Conservation (phyloP, 2,113 vertebrate species). For the Atherinomorus stipes region DNA sequence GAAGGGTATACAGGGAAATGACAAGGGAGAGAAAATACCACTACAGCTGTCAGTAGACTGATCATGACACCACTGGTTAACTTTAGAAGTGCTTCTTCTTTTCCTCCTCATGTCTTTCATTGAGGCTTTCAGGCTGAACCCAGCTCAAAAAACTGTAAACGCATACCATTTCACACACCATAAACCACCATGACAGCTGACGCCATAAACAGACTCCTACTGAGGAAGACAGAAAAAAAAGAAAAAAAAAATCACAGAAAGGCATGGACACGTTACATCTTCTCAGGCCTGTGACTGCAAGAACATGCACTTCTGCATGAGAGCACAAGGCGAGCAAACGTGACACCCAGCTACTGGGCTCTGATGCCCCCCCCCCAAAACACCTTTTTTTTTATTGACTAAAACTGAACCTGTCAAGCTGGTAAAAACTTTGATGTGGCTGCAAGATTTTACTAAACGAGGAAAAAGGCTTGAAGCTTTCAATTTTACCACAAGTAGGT, state of each 20-base stretch:
- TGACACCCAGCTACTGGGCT: conserved; percentile 12
- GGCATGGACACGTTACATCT: conserved; percentile 17
- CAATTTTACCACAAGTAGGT: not conserved
- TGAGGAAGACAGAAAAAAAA: not conserved
- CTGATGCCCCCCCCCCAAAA: no score
- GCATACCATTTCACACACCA: conserved; percentile 5
- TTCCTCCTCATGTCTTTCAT: not conserved
- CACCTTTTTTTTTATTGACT: not conserved
- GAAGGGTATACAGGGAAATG: not conserved
- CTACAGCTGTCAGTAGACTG: not conserved
- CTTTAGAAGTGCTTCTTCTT: conserved; percentile 6
- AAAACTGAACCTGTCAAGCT: conserved; percentile 1
- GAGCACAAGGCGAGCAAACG: conserved; percentile 48
- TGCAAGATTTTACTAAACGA: not conserved
- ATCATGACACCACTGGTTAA: conserved; percentile 1
- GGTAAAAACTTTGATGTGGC: conserved; percentile 2
- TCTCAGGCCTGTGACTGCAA: conserved; percentile 13
- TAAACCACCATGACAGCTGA: conserved; percentile 11
- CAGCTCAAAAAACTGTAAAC: not conserved
- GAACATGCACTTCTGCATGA: conserved; percentile 11
- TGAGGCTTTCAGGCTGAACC: not conserved
- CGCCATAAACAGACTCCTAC: not conserved
- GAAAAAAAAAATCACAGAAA: not conserved
- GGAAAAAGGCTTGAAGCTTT: no score
- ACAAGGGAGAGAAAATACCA: not conserved